phyloP scores from a whole-genome alignment of 2,113 vertebrate species.

The Ramphastos sulfuratus region DNA sequence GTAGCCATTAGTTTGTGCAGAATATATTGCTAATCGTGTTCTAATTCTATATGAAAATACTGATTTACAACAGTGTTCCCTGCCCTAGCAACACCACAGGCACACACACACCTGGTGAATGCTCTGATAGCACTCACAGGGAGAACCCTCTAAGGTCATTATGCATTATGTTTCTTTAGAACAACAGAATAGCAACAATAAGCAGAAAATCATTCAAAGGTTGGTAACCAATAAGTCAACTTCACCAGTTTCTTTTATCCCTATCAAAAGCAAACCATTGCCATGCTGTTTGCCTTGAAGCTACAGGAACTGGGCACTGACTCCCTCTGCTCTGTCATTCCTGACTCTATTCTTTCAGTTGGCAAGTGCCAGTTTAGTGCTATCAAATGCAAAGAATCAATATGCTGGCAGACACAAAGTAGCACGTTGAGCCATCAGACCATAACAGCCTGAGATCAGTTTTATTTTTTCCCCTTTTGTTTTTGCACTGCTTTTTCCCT shows the following conservation, averaged over 20 bases:
- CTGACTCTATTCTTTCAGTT: constrained; percentile 19
- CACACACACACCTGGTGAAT: not conserved
- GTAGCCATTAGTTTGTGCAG: not conserved
- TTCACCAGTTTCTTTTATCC: constrained; percentile 36
- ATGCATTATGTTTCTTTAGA: not conserved
- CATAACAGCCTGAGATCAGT: constrained; percentile 51
- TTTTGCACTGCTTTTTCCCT: constrained; percentile 38
- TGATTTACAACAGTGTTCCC: not conserved
- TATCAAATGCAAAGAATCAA: constrained; percentile 66
- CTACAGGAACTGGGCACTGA: constrained; percentile 15
- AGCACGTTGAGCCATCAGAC: constrained; percentile 57
- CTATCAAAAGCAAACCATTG: constrained; percentile 37
- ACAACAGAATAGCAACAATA: not conserved
- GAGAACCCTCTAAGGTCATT: not conserved
- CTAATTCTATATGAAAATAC: not conserved
- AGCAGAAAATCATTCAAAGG: constrained; percentile 48
- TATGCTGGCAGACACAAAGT: constrained; percentile 64
- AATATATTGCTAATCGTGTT: not conserved
- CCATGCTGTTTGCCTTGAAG: constrained; percentile 20
- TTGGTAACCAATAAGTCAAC: constrained; percentile 6
- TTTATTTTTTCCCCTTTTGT: constrained; percentile 14
- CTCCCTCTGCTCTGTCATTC: constrained; percentile 39
- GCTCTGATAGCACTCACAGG: not conserved
- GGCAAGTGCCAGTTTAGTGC: constrained; percentile 40
- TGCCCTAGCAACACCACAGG: not conserved